Conservation (phyloP, 2,797 vertebrate genomes). For the Platalea minor region DNA sequence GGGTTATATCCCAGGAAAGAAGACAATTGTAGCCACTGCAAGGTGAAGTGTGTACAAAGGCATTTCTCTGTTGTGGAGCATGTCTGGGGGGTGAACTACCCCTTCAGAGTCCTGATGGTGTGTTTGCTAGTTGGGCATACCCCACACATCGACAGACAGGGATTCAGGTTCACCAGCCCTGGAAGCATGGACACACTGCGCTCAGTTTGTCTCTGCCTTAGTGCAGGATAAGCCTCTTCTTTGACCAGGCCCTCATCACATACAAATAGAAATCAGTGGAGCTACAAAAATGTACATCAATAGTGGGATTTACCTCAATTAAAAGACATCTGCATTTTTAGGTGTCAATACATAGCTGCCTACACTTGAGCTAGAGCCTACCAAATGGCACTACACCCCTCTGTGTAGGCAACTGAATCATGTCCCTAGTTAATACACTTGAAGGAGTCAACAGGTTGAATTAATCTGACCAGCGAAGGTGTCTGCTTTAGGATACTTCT, state of each 20-base stretch:
- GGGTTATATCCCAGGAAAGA: background rate
- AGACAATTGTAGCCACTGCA: background rate
- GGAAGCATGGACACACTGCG: accelerated
- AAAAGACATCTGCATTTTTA: background rate
- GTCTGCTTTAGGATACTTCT: background rate
- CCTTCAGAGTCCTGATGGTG: background rate
- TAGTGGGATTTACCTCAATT: background rate
- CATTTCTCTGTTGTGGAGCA: background rate
- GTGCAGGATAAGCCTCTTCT: background rate
- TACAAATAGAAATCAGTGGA: background rate
- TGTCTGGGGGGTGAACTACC: background rate
- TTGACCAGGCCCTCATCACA: background rate
- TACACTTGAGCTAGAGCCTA: background rate
- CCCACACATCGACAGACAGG: background rate
- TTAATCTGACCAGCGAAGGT: background rate
- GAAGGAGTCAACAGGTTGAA: background rate
- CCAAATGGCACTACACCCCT: background rate
- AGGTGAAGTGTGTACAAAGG: background rate
- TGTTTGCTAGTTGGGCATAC: background rate
- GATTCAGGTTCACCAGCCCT: background rate
- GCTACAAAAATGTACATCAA: background rate
- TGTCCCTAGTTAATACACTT: background rate
- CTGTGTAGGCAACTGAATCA: background rate
- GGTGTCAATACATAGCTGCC: background rate
- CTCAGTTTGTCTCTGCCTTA: background rate